Percentiles rank a stretch among this genome's conserved stretches.
These are phyloP conservation scores for Tenodera sinensis DNA, from an alignment of 2,888 invertebrate genomes.

Conservation along the genomic window DNA sequence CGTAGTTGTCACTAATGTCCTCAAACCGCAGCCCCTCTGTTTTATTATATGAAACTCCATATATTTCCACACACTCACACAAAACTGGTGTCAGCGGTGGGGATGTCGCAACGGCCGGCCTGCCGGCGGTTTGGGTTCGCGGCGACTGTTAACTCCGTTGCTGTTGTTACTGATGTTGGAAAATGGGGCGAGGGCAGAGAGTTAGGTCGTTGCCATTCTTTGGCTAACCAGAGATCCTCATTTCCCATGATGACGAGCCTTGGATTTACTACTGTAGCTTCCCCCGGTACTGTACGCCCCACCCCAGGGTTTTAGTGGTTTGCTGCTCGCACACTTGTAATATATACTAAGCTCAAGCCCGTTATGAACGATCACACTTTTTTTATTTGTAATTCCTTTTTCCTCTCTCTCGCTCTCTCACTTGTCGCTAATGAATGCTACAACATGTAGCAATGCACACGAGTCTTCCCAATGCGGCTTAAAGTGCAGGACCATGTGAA, in stretches of 20 bases:
- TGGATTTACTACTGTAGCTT: constrained; percentile 26
- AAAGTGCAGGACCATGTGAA: not conserved
- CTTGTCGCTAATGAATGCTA: not conserved
- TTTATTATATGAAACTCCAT: constrained; percentile 33
- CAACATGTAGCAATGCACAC: not conserved
- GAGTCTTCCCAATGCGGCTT: not conserved
- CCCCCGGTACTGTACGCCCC: not conserved
- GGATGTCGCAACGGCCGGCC: constrained; percentile 1
- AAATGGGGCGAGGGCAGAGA: not conserved
- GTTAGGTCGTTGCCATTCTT: constrained; percentile 26
- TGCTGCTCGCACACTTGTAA: constrained; percentile 9
- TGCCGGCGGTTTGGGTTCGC: not conserved
- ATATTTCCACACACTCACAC: constrained; percentile 24
- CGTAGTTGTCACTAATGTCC: constrained; percentile 21
- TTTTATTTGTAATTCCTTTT: not conserved
- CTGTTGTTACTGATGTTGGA: constrained; percentile 4
- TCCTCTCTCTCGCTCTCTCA: not conserved
- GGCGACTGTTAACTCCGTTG: constrained; percentile 11
- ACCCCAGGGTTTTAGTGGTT: constrained; percentile 6
- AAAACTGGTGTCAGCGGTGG: not conserved
- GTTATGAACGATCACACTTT: constrained; percentile 13
- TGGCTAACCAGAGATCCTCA: constrained; percentile 31
- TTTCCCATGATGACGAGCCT: constrained; percentile 29
- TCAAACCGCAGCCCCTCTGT: constrained; percentile 32
- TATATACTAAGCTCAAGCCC: constrained; percentile 15